Evolutionary conservation across 2,797 vertebrate genomes (phyloP), one percentile per base, ranked within the genome.

Genomic region (Halcyon leucocephala): DNA sequence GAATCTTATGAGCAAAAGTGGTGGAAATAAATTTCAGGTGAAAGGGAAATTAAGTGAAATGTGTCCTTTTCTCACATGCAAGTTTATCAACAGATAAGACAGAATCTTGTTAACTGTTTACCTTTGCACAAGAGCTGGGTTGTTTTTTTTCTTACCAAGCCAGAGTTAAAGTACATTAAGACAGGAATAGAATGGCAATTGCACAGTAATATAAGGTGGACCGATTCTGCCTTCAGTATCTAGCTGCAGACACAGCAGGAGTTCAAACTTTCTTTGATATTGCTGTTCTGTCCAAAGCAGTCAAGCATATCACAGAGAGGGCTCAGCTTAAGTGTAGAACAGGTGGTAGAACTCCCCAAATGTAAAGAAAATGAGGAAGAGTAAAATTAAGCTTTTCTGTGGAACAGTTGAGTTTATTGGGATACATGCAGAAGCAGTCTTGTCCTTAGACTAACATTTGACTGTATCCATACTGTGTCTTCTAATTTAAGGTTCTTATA

Each of bases 41-140:
- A 60, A 84, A 89, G 52, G 72, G 77, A 93, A 95, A 82, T 78
- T 37, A 86, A 83, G 42, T 79, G 5, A 93, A 84, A 82, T 33
- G 22, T 82, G 80, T 95, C 41, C 8, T 89, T 92, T 92, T 57
- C 60, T 87, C 9, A 4, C 52, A 39, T 42, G 28, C 62, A 78
- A 87, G 18, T 35, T 91, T 89, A 60, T 77, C 52, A 73, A 69
- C 82, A 74, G 64, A 57, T 76, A 81, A 81, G 65, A 49, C 52
- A 81, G n/a, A 92, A 52, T 29, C 44, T 62, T 72, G 22, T 78
- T 72, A 86, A 79, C 49, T 55, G 8, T 52, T 60, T 77, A 61
- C 77, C 28, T 71, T 84, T 85, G 72, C 16, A 13, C 60, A 90
- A 86, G 70, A 93, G 48, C 72, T 88, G 28, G 37, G 19, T 29